Conservation (phyloP, 2,113 vertebrate species). For the Tamias sibiricus region DNA sequence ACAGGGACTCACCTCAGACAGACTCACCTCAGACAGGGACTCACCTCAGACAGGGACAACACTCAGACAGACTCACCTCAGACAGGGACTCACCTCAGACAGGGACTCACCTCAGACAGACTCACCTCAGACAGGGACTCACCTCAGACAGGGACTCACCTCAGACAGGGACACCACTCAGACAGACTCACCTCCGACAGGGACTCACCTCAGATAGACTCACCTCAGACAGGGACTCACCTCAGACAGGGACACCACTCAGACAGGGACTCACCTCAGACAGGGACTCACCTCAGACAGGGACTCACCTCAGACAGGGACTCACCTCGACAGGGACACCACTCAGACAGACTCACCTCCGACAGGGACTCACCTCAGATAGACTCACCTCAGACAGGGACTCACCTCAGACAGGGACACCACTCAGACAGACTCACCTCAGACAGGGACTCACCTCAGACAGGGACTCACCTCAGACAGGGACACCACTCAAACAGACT, state of each 20-base stretch:
- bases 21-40: not conserved
- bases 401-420: no score
- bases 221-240: not conserved
- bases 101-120: no score
- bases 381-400: not conserved
- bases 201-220: not conserved
- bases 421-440: no score
- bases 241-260: not conserved
- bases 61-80: no score
- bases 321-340: no score
- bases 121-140: not conserved
- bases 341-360: not conserved
- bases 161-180: no score
- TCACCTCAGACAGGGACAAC: not conserved
- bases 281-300: not conserved
- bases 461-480: no score
- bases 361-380: no score
- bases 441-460: not conserved
- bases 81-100: not conserved
- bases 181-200: no score
- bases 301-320: not conserved
- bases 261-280: no score
- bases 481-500: no score
- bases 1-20: no score
- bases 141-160: not conserved